phyloP scores from a whole-genome alignment of 1,140 invertebrate species.

The Cydia fagiglandana region DNA sequence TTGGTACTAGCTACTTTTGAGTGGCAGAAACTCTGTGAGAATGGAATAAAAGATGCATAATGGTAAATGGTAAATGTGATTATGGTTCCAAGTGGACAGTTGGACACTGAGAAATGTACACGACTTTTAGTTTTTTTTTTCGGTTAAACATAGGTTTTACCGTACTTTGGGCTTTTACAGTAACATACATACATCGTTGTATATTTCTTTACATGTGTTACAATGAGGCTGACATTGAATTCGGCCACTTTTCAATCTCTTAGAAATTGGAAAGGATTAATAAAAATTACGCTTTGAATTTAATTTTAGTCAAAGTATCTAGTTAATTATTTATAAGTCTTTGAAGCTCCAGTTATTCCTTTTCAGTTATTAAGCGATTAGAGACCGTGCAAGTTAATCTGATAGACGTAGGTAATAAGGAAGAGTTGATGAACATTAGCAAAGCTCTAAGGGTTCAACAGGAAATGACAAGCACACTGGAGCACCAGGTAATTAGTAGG shows the following conservation, averaged over 20 bases:
- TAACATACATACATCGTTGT: too few species aligned
- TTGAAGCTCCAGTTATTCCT: conserved; percentile 24
- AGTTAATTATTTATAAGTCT: background rate
- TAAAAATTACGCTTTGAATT: too few species aligned
- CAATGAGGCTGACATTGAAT: too few species aligned
- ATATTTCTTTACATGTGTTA: too few species aligned
- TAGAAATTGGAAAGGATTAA: too few species aligned
- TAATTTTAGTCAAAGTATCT: too few species aligned
- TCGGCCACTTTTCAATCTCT: too few species aligned
- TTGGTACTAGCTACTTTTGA: background rate
- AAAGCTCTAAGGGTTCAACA: conserved; percentile 84
- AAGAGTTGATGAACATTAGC: conserved; percentile 67
- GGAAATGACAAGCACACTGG: conserved; percentile 86
- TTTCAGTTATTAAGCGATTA: conserved; percentile 85
- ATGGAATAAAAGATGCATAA: background rate
- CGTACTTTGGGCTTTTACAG: too few species aligned
- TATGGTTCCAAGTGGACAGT: background rate
- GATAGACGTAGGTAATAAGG: conserved; percentile 71
- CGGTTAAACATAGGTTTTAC: too few species aligned
- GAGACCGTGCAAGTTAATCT: conserved; percentile 82
- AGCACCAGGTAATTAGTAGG: conserved; percentile 80
- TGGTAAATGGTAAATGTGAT: background rate
- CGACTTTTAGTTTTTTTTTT: too few species aligned
- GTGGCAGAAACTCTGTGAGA: background rate
- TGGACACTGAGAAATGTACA: background rate